These are phyloP conservation scores for Marmota flaviventris DNA, from an alignment of 2,113 vertebrate species.

Conservation along the genomic window DNA sequence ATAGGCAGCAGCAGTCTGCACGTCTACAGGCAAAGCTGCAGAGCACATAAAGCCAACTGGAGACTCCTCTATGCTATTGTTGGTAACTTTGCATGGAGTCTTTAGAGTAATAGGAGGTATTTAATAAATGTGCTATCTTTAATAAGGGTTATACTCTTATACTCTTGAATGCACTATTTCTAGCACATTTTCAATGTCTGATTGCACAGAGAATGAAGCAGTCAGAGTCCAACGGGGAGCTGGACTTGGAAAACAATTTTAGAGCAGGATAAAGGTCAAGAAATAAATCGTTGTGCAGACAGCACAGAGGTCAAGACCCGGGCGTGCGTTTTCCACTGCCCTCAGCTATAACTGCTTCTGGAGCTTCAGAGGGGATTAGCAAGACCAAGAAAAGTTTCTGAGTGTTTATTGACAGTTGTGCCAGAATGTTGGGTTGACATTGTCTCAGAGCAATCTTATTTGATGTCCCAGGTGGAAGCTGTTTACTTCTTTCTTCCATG, in stretches of 20 bases:
- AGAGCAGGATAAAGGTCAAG: background rate
- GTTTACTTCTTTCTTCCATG: constrained; percentile 14
- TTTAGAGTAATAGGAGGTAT: background rate
- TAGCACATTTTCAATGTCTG: background rate
- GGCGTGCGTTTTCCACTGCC: background rate
- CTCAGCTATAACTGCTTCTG: background rate
- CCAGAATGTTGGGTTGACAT: background rate
- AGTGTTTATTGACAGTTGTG: background rate
- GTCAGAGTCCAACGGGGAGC: background rate
- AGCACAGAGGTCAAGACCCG: background rate
- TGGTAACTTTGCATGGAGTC: background rate
- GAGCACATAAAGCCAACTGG: background rate
- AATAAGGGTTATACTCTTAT: background rate
- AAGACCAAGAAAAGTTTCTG: background rate
- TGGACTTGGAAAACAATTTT: background rate
- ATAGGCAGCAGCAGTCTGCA: background rate
- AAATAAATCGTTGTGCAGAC: background rate
- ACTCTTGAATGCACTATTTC: background rate
- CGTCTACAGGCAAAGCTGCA: background rate
- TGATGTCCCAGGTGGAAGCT: background rate
- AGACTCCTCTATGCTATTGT: background rate
- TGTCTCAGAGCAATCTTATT: background rate
- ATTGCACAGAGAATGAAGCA: background rate
- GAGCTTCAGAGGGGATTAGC: background rate
- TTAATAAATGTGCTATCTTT: no score